Base-by-base conservation (phyloP, 30 jellyfish, hydroid and myxozoan species). In the Cassiopea andromeda region DNA sequence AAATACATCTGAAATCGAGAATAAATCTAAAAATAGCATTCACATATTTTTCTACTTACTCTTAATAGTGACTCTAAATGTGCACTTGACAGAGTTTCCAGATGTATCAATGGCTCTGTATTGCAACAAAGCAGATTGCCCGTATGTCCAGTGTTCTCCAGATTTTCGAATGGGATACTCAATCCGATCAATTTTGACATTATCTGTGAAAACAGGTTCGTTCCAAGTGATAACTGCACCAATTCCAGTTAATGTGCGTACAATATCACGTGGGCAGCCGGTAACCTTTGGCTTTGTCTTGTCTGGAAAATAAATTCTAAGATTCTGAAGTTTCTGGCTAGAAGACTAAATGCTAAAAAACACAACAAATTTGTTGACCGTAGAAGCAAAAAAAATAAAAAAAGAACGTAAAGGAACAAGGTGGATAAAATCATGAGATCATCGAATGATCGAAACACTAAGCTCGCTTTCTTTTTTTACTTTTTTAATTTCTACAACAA, bases 41-140 rank as follows among this genome's bases (percentile, higher is more conserved):
- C n/a, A n/a, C n/a, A n/a, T n/a, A n/a, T n/a, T n/a, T n/a, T n/a
- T n/a, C n/a, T 0, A 83, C 99, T 57, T 80, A 96, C 99, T 92
- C 80, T 85, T 96, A 9, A 96, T 80, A 7, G 97, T 84, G 7
- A 96, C 98, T 69, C 87, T 89, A 89, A 96, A 96, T 16, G 89
- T 84, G 84, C 99, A 96, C 43, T 71, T 89, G n/a, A 90, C 98
- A 15, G 87, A 50, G 81, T 96, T 96, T 18, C 97, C 95, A 49
- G 99, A 96, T 4, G 90, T 85, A 88, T 96, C 99, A 46, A 76
- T 68, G 7, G 98, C 99, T 74, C 89, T 80, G 75, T 96, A 96
- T 68, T 88, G 98, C 78, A 96, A 75, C 59, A 76, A 59, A 8
- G 80, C 79, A 18, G 91, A 45, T 49, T 87, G 95, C 16, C 97